Conservation (phyloP, 2,113 vertebrate species). For the Colaptes auratus region DNA sequence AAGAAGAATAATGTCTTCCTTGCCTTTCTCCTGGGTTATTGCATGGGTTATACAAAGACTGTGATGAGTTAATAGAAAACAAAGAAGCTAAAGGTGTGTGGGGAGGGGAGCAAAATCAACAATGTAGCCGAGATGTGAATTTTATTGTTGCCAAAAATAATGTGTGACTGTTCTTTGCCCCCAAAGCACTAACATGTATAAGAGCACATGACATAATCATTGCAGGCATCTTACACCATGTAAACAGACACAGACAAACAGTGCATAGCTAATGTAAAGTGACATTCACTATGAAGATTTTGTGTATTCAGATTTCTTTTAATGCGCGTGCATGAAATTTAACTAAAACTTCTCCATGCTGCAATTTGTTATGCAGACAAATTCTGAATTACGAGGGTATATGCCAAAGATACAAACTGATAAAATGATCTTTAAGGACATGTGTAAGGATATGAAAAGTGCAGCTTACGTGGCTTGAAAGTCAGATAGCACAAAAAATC, state of each 20-base stretch:
- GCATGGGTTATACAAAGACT: slow-evolving; percentile 64
- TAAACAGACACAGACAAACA: background rate
- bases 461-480: background rate
- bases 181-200: slow-evolving; percentile 3
- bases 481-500: background rate
- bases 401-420: background rate
- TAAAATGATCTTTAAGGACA: background rate
- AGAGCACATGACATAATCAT: background rate
- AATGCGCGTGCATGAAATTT: background rate
- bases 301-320: background rate
- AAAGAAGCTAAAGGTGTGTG: slow-evolving; percentile 56
- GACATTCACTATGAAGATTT: background rate
- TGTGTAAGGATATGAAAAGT: background rate
- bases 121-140: background rate
- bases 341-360: background rate
- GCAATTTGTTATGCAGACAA: background rate
- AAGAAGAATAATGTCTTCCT: slow-evolving; percentile 75
- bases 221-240: background rate
- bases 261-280: background rate
- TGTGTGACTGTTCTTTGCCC: background rate
- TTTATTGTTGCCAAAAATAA: slow-evolving; percentile 33
- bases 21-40: slow-evolving; percentile 74
- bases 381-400: background rate
- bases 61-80: slow-evolving; percentile 71
- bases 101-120: background rate